These are phyloP conservation scores for Phaethornis superciliosus DNA, from an alignment of 2,113 vertebrate species.

Conservation along the genomic window DNA sequence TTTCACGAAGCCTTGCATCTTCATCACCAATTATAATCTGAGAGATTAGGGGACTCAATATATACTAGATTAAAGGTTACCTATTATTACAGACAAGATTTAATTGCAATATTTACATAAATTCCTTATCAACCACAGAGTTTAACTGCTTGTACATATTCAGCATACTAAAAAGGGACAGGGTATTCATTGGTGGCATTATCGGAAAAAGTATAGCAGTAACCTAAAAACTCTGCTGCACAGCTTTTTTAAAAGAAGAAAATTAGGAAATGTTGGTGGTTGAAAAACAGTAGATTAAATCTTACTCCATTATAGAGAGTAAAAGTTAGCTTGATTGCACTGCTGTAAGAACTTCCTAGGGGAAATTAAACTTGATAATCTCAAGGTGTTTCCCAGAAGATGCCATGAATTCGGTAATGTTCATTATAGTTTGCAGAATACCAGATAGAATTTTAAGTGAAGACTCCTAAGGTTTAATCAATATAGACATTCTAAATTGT, in stretches of 20 bases:
- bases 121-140: neutral
- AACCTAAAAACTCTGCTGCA: neutral
- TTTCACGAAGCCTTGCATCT: conserved; percentile 56
- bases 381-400: conserved; percentile 62
- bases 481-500: conserved; percentile 63
- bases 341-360: conserved; percentile 61
- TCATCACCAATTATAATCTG: conserved; percentile 56
- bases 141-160: neutral
- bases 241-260: neutral
- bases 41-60: conserved; percentile 61
- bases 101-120: conserved; percentile 66
- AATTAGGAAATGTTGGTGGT: conserved; percentile 2
- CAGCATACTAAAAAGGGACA: neutral
- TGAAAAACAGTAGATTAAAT: conserved; percentile 62
- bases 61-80: conserved; percentile 60
- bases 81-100: conserved; percentile 55
- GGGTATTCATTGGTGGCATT: neutral
- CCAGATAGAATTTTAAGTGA: conserved; percentile 48
- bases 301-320: conserved; percentile 53
- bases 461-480: conserved; percentile 66
- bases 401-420: neutral
- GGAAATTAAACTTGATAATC: conserved; percentile 74
- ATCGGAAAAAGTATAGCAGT: neutral
- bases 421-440: conserved; percentile 66
- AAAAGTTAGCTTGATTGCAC: conserved; percentile 61